These are phyloP conservation scores for Ichneumon xanthorius DNA, from an alignment of 2,888 invertebrate genomes.

Conservation along the genomic window DNA sequence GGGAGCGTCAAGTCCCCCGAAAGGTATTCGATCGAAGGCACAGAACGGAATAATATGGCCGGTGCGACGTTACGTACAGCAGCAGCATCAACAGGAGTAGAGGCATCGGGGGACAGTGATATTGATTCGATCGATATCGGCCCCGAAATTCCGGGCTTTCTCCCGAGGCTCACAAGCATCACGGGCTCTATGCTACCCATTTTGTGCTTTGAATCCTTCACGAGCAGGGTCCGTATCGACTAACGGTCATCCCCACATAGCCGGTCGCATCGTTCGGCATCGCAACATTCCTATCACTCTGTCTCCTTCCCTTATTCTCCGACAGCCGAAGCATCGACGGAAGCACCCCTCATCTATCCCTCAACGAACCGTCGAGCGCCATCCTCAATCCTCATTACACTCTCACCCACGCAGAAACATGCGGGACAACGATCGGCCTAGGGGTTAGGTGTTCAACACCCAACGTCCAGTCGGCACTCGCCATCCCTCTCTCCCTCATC, in stretches of 20 bases:
- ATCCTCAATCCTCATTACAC: conserved; percentile 16
- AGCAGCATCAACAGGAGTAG: not conserved
- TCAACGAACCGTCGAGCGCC: conserved; percentile 7
- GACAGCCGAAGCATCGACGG: not conserved
- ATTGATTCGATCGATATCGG: conserved; percentile 38
- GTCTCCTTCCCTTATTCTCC: not conserved
- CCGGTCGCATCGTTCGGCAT: conserved; percentile 14
- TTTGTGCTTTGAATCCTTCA: conserved; percentile 13
- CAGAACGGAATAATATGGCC: conserved; percentile 9
- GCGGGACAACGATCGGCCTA: not conserved
- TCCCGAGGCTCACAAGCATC: not conserved
- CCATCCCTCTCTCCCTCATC: not conserved
- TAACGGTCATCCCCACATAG: conserved; percentile 5
- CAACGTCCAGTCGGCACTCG: not conserved
- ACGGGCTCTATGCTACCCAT: not conserved
- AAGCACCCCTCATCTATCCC: not conserved
- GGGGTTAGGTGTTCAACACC: conserved; percentile 3
- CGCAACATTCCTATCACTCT: not conserved
- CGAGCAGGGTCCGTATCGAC: conserved; percentile 10
- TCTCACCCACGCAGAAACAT: conserved; percentile 13
- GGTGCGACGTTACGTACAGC: conserved; percentile 3
- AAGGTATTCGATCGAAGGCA: not conserved
- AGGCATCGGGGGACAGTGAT: not conserved
- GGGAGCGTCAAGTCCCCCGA: not conserved
- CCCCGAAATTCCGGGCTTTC: conserved; percentile 11